A percentile compares a stretch with the other conserved stretches of the same genome.
Conservation (phyloP, 2,797 vertebrate species). For the Hydrocynus forskahlii region DNA sequence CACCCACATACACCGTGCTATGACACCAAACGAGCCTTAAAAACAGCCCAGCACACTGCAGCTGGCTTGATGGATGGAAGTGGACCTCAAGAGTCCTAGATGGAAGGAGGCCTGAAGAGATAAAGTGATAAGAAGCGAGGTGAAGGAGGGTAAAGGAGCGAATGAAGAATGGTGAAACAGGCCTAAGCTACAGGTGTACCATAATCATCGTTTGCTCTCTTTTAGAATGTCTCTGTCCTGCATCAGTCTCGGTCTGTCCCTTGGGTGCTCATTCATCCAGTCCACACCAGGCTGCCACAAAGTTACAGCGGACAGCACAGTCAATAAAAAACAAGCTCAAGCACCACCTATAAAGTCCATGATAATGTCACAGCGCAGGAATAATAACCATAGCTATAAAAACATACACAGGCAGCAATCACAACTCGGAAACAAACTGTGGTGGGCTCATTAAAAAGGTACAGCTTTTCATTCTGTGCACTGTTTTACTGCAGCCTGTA, state of each 20-base stretch:
- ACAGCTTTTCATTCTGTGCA: neutral
- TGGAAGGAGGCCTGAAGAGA: neutral
- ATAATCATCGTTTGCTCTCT: conserved; percentile 9
- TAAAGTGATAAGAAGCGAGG: neutral
- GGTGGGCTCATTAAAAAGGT: neutral
- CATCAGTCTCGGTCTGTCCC: conserved; percentile 9
- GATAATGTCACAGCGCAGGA: neutral
- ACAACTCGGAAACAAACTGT: neutral
- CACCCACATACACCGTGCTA: neutral
- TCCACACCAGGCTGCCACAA: conserved; percentile 10
- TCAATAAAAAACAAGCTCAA: conserved; percentile 21
- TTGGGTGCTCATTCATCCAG: neutral
- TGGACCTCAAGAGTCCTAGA: neutral
- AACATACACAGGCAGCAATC: neutral
- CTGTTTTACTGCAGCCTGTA: neutral
- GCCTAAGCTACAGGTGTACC: neutral
- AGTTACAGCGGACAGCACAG: conserved; percentile 26
- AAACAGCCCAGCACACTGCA: neutral
- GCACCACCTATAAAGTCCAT: conserved; percentile 27
- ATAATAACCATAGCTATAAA: conserved; percentile 24
- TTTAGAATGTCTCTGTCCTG: conserved; percentile 7
- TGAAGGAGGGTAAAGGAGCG: neutral
- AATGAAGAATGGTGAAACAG: neutral
- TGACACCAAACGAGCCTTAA: neutral
- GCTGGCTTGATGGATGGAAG: neutral